Conservation (phyloP, 2,888 invertebrate genomes). For the Imbricaverruca yamaguchii region DNA sequence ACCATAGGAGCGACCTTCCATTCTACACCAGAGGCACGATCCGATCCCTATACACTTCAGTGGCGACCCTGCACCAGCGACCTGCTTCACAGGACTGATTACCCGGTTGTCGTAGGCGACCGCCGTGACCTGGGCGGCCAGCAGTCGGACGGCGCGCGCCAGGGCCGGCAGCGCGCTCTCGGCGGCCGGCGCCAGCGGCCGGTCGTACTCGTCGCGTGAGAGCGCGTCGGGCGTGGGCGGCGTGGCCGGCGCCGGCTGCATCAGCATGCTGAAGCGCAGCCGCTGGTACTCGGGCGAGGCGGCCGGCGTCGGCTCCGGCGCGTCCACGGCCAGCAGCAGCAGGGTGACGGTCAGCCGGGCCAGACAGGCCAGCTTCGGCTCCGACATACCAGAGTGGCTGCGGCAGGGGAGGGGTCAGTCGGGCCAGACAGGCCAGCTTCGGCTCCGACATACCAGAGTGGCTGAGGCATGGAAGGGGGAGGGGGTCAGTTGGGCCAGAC, state of each 20-base stretch:
- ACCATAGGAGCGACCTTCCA: too few relatives aligned
- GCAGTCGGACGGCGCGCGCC: slow-evolving; percentile 1
- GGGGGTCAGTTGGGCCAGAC: slow-evolving; percentile 1
- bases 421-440: slow-evolving; percentile 13
- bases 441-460: neutral
- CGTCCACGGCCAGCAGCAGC: slow-evolving; percentile 18
- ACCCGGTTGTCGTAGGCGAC: neutral
- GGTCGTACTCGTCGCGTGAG: neutral
- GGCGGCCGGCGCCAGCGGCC: slow-evolving; percentile 11
- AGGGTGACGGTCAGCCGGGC: slow-evolving; percentile 2
- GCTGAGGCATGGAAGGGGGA: neutral
- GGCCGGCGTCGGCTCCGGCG: neutral
- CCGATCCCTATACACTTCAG: too few relatives aligned
- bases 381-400: neutral
- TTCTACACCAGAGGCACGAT: too few relatives aligned
- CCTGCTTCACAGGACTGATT: too few relatives aligned
- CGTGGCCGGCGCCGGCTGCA: slow-evolving; percentile 11
- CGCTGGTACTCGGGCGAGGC: slow-evolving; percentile 10
- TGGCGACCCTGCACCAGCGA: too few relatives aligned
- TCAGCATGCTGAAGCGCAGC: slow-evolving; percentile 1
- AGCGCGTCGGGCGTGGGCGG: slow-evolving; percentile 8
- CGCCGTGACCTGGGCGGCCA: slow-evolving; percentile 6
- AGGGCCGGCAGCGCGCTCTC: neutral
- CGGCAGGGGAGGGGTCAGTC: neutral
- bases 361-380: slow-evolving; percentile 15